Base-by-base conservation (phyloP, 2,888 invertebrate genomes). In the Mamestra brassicae region DNA sequence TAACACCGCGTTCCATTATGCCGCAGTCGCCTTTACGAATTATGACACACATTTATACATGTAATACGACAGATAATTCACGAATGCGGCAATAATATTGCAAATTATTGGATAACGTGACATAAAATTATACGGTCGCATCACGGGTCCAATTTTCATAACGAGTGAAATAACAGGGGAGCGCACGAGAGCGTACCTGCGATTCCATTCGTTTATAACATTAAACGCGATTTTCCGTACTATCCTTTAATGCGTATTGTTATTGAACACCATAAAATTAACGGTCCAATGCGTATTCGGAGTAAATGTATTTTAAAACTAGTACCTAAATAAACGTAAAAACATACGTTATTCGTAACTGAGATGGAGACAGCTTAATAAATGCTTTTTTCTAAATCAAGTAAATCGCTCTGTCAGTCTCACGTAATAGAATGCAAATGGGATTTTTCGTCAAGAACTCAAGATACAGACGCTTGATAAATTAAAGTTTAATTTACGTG, bases 101-200 rank as follows among this genome's bases (percentile, higher is more conserved):
- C 84, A 88, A 90, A 89, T 91, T 89, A 90, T 88, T 88, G 86
- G 89, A 87, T 89, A 88, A 84, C 80, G 82, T 89, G 86, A 88
- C 87, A 87, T 88, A 86, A 90, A 89, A 90, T 91, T 91, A 90
- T 89, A 87, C 87, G 84, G 85, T 87, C 87, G 86, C 86, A 90
- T 89, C 87, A 84, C 86, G 68, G 77, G 87, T 86, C 83, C 89
- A 90, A 91, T 92, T 90, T 90, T 87, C 92, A 91, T 92, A 90
- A 92, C 89, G 89, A 90, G 85, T 77, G 80, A 86, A 89, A 89
- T 90, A 89, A 91, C 87, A 89, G 89, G 80, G 82, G 70, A 83
- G 79, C 71, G 78, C 58, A 57, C 65, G 67, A 52, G 65, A 64
- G 68, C 67, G 45, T 84, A 84, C 82, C 82, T 78, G 74, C 75